Base-by-base conservation (phyloP, 2,888 invertebrate species). In the Pollenia angustigena region DNA sequence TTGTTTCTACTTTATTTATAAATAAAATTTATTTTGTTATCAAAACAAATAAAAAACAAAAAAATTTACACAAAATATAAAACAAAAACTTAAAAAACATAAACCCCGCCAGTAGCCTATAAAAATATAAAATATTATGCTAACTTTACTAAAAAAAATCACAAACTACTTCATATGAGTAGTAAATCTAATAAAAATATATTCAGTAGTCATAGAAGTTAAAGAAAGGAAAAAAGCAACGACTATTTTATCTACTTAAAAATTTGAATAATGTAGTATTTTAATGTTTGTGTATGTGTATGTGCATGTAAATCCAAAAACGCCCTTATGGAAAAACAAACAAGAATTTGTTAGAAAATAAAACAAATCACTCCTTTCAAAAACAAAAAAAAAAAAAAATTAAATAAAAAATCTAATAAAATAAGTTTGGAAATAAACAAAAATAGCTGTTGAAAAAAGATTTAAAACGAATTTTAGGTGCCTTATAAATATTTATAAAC, bases 41-140 rank as follows among this genome's bases (percentile, higher is more conserved):
- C 81, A 66, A 60, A 82, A 75, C 75, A 75, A 82, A 81, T 81
- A 82, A 82, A 75, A 82, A 69, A 32, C 32, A 32, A 32, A 32
- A 32, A 32, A 32, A 23, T 32, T 32, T 60, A 64, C 40, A 60
- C 16, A 23, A 66, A 58, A 18, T 44, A 66, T 32, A 68, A 60
- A 75, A 58, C 23, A 32, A 66, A 32, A 62, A 46, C 7, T 12
- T 64, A 16, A 23, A 69, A 52, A 18, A 16, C 16, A 58, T 16
- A 48, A 68, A 58, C 32, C n/a, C 54, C 64, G 18, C 56, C 54
- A 64, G 54, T 71, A 74, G 72, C 16, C 56, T 42, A 78, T 64
- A 56, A 64, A 72, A 74, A 72, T 16, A 23, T 48, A 56, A 56
- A 81, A 81, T 64, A 71, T 80, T 69, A 52, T 69, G 50, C 18